Evolutionary conservation across 1,140 invertebrate species (phyloP).

Genomic region (Megalopta genalis): DNA sequence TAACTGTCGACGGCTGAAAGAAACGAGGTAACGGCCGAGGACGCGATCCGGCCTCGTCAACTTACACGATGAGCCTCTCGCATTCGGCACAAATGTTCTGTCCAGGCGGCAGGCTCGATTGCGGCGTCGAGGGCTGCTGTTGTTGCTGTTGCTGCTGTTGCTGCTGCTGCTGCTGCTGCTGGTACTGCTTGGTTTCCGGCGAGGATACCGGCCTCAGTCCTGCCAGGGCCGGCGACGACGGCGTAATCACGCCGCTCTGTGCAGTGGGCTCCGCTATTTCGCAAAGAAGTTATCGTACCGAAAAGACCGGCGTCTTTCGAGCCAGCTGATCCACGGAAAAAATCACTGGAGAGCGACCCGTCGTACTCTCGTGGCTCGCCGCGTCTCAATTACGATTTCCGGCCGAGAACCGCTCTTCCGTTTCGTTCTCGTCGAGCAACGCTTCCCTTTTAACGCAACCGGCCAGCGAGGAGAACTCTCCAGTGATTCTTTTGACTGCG

Average conservation of each 20-base stretch:
- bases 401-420: background rate
- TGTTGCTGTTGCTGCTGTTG: background rate
- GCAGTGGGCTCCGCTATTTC: slow-evolving; percentile 74
- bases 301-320: slow-evolving; percentile 38
- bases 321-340: slow-evolving; percentile 37
- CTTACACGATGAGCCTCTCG: slow-evolving; percentile 96
- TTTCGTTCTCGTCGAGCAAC: too few relatives aligned
- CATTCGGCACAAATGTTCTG: slow-evolving; percentile 96
- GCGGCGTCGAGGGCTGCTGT: slow-evolving; percentile 73
- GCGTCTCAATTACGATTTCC: background rate
- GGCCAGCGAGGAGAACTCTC: slow-evolving; percentile 12
- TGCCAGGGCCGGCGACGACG: slow-evolving; percentile 77
- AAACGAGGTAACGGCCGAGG: slow-evolving; percentile 13
- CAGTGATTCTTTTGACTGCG: slow-evolving; percentile 14
- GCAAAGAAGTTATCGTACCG: slow-evolving; percentile 65
- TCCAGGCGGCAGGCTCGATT: slow-evolving; percentile 87
- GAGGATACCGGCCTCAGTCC: slow-evolving; percentile 85
- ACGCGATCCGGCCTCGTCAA: slow-evolving; percentile 71
- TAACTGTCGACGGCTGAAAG: slow-evolving; percentile 43
- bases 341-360: slow-evolving; percentile 43
- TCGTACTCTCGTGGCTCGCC: too few relatives aligned
- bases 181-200: slow-evolving; percentile 84
- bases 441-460: background rate
- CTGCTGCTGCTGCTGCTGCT: background rate
- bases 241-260: slow-evolving; percentile 79